Evolutionary conservation across 2,113 vertebrate species (phyloP).

Genomic region (Aleadryas rufinucha): DNA sequence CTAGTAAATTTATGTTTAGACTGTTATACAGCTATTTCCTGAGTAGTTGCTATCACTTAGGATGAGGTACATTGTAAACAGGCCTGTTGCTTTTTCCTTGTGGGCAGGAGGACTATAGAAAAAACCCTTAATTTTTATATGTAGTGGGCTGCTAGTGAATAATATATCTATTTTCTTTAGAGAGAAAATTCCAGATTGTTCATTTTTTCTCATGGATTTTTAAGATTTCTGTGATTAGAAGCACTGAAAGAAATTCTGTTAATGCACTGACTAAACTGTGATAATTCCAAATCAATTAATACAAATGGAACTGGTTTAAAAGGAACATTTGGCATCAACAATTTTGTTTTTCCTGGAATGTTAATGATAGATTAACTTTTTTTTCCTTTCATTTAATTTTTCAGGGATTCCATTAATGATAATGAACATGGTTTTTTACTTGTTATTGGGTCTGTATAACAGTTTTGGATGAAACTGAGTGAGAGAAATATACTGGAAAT

Average conservation of each 20-base stretch:
- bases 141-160: not conserved
- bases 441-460: not conserved
- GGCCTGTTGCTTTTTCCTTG: not conserved
- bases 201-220: not conserved
- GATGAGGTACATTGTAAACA: not conserved
- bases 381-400: not conserved
- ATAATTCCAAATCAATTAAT: not conserved
- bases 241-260: not conserved
- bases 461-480: not conserved
- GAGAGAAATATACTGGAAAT: not conserved
- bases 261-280: not conserved
- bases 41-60: not conserved
- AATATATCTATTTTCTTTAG: not conserved
- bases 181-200: not conserved
- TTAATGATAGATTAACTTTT: not conserved
- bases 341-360: not conserved
- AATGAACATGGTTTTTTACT: not conserved
- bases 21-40: not conserved
- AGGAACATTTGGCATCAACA: rapidly evolving
- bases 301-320: not conserved
- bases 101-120: not conserved
- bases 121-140: not conserved
- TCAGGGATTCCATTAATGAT: not conserved
- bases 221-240: not conserved
- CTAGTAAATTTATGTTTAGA: not conserved